phyloP scores from a whole-genome alignment of 2,888 invertebrate species.

The Allygus modestus region DNA sequence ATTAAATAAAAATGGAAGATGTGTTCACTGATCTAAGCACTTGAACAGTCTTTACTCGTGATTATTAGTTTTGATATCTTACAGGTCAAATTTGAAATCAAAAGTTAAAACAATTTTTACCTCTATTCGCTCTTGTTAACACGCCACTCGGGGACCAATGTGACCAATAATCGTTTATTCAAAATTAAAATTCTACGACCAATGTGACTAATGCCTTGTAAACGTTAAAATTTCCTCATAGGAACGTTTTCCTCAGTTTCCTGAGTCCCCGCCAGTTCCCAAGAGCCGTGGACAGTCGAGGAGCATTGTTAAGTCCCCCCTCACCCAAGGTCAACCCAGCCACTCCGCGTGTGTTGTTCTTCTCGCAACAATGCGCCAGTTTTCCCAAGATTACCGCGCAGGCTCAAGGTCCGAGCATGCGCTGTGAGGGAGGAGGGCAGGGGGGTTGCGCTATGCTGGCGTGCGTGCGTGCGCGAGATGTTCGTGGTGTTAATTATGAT shows the following conservation, averaged over 20 bases:
- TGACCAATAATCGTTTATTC: no score
- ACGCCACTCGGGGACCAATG: no score
- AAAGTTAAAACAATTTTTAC: no score
- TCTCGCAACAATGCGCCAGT: constrained; percentile 45
- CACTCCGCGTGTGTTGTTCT: not conserved
- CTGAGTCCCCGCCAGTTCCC: constrained; percentile 18
- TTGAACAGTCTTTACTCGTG: no score
- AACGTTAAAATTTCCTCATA: not conserved
- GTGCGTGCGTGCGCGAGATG: constrained; percentile 25
- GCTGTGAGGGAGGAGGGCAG: not conserved
- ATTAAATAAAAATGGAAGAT: no score
- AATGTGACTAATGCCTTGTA: no score
- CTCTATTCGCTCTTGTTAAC: no score
- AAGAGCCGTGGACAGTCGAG: not conserved
- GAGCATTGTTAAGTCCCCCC: constrained; percentile 10
- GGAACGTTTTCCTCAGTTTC: not conserved
- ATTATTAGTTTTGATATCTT: no score
- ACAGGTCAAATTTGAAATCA: no score
- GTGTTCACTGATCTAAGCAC: no score
- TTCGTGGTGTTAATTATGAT: constrained; percentile 51
- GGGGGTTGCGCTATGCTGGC: not conserved
- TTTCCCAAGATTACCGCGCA: constrained; percentile 43
- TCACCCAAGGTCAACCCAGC: constrained; percentile 4
- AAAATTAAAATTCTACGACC: no score
- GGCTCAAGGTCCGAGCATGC: constrained; percentile 23